Percentiles rank a stretch among this genome's conserved stretches.
Evolutionary conservation across 2,797 vertebrate genomes (phyloP).

Genomic region (Rhinichthys osculus): DNA sequence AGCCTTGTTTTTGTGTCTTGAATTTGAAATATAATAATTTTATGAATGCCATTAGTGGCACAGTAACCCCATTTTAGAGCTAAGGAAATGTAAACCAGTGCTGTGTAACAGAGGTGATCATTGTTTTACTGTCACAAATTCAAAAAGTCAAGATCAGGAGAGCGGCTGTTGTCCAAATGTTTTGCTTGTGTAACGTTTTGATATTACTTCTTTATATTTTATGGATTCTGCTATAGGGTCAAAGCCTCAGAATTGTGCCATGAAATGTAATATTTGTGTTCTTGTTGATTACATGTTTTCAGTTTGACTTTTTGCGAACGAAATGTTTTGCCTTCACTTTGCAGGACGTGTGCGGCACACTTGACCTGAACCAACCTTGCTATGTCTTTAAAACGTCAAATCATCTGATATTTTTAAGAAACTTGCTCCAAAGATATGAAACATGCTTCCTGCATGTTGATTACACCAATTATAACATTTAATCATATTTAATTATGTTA

Average conservation of each 20-base stretch:
- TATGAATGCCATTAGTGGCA: not conserved
- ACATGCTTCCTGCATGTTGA: not conserved
- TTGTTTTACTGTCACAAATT: constrained; percentile 54
- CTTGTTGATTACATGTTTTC: not conserved
- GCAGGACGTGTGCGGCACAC: no score
- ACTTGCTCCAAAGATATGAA: not conserved
- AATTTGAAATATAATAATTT: not conserved
- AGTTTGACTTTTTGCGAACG: no score
- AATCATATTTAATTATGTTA: not conserved
- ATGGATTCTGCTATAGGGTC: not conserved
- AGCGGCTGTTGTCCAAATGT: constrained; percentile 43
- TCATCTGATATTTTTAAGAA: no score
- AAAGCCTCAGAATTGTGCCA: not conserved
- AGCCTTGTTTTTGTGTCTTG: not conserved
- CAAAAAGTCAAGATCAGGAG: constrained; percentile 61
- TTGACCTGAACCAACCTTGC: no score
- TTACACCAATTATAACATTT: not conserved
- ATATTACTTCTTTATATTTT: constrained; percentile 10
- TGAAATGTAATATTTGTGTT: not conserved
- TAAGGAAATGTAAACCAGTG: constrained; percentile 54
- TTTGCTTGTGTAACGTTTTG: constrained; percentile 35
- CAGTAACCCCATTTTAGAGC: constrained; percentile 18
- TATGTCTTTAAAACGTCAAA: no score
- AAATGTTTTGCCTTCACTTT: no score
- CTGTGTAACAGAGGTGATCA: constrained; percentile 71